A percentile compares a stretch with the other conserved stretches of the same genome.
These are phyloP conservation scores for Iphiclides podalirius DNA, from an alignment of 2,888 invertebrate genomes.

Conservation along the genomic window DNA sequence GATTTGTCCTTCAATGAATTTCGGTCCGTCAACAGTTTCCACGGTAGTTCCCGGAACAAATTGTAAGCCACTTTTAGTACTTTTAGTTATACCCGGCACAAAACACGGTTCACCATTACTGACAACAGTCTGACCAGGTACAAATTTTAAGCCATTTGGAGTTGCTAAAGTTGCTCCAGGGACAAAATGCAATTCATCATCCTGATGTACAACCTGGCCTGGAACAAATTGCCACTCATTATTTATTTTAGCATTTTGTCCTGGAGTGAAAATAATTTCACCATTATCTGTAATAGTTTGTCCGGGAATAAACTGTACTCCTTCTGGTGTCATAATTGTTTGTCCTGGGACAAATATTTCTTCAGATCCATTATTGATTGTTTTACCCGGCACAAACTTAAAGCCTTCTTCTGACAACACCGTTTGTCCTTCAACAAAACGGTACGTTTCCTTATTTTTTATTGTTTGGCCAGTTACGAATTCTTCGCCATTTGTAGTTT, in stretches of 20 bases:
- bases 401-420: constrained; percentile 81
- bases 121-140: constrained; percentile 82
- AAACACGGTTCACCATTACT: constrained; percentile 77
- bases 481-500: constrained; percentile 76
- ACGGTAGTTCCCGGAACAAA: constrained; percentile 83
- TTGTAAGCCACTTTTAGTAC: constrained; percentile 57
- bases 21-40: constrained; percentile 81
- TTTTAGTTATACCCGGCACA: constrained; percentile 80
- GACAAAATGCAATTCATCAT: constrained; percentile 78
- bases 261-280: constrained; percentile 81
- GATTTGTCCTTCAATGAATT: constrained; percentile 84
- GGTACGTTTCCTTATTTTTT: constrained; percentile 73
- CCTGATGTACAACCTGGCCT: constrained; percentile 81
- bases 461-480: constrained; percentile 84
- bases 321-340: constrained; percentile 79
- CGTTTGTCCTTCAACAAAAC: constrained; percentile 82
- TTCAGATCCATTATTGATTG: constrained; percentile 67
- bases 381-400: constrained; percentile 82
- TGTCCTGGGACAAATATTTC: constrained; percentile 82
- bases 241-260: constrained; percentile 78
- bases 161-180: constrained; percentile 83
- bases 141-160: constrained; percentile 81
- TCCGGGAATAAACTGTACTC: constrained; percentile 83
- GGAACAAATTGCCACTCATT: constrained; percentile 83
- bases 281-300: constrained; percentile 77